Evolutionary conservation across 2,113 vertebrate species (phyloP), one percentile per base, ranked within the genome.

Genomic region (Muntiacus muntjak): DNA sequence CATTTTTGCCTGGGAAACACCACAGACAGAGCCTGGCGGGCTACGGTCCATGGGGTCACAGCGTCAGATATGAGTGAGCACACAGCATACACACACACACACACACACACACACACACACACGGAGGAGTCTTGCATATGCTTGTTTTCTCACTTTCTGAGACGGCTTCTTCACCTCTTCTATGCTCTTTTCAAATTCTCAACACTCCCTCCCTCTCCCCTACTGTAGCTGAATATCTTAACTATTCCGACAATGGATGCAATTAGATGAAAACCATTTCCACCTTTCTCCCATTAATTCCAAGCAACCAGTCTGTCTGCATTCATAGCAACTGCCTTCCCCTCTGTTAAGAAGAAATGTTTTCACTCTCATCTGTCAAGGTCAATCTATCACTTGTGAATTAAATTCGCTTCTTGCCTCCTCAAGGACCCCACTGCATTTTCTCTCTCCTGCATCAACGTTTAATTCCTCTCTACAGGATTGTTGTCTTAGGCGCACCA

Each of bases 241-340:
- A 89, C 36, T 43, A 13, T 76, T 76, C 36, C 36, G 82, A 58
- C 57, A 76, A 86, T 40, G 26, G 26, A 33, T 54, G 17, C 28
- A 76, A 71, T 19, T 30, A 50, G 50, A 58, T 58, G 33, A 86
- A 67, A 76, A 40, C 23, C 43, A 40, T 17, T 17, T 87, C 12
- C 43, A 40, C 43, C 67, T 93, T 36, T 60, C 54, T 89, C 74
- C 43, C 83, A 26, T 58, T 33, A 60, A 2, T 40, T 78, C 54
- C 83, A 78, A 58, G 40, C 33, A 74, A 84, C 40, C 91, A 74
- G 62, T 43, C 62, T 74, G 67, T 74, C 64, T 93, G 67, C 40
- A 43, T 57, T 76, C 87, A 89, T 21, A 57, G 7, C 36, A 43
- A 40, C 67, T 33, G 36, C n/a, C 52, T 76, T 58, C 15, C 36